Conservation (phyloP, 1,140 invertebrate species). For the Zaprionus lachaisei region DNA sequence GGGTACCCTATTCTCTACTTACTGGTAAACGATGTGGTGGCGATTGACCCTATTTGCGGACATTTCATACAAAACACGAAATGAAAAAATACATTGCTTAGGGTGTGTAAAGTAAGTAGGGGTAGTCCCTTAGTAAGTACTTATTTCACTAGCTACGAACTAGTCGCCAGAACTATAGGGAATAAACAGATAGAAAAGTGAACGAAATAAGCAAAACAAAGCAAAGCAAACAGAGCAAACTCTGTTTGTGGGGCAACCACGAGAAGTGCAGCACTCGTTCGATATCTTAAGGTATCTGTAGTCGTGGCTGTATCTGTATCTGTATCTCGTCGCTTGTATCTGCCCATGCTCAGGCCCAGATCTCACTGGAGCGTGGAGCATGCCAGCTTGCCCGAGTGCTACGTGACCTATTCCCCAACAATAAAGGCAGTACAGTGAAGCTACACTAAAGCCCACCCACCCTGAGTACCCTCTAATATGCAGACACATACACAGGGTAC, state of each 20-base stretch:
- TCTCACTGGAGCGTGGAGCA: constrained; percentile 34
- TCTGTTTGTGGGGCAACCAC: neutral
- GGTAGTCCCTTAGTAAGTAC: too few relatives aligned
- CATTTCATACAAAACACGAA: too few relatives aligned
- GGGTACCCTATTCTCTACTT: too few relatives aligned
- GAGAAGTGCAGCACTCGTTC: constrained; percentile 15
- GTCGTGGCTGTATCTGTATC: constrained; percentile 4
- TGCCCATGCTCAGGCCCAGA: constrained; percentile 22
- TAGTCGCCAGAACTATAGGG: too few relatives aligned
- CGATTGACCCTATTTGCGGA: too few relatives aligned
- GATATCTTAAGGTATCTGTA: neutral
- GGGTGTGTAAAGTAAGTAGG: too few relatives aligned
- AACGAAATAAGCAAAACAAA: neutral
- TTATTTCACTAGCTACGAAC: too few relatives aligned
- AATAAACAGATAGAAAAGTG: neutral
- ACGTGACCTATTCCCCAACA: constrained; percentile 43
- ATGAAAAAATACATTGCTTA: too few relatives aligned
- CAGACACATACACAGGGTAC: neutral
- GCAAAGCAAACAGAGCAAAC: neutral
- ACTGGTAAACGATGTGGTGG: too few relatives aligned
- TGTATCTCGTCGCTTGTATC: constrained; percentile 18
- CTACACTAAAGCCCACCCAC: neutral
- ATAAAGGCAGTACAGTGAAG: neutral
- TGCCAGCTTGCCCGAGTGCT: constrained; percentile 39
- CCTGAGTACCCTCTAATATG: neutral